These are phyloP conservation scores for Melolontha melolontha DNA, from an alignment of 2,888 invertebrate species.

Conservation along the genomic window DNA sequence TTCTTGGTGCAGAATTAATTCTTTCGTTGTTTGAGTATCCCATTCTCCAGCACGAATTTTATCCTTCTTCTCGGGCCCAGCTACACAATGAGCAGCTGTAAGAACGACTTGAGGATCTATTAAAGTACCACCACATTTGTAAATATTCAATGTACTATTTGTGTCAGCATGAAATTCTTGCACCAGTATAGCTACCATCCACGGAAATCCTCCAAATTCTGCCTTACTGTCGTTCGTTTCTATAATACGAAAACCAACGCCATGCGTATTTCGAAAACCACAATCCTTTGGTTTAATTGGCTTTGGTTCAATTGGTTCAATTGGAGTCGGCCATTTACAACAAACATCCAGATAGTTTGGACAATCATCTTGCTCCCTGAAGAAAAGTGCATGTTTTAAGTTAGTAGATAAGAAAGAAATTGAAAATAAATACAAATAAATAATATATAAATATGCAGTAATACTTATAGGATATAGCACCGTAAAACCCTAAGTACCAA, in stretches of 20 bases:
- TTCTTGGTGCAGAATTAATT: constrained; percentile 78
- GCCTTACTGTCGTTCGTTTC: constrained; percentile 75
- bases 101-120: constrained; percentile 81
- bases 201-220: constrained; percentile 86
- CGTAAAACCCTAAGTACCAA: too few relatives aligned
- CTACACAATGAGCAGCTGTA: constrained; percentile 85
- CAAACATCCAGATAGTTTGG: constrained; percentile 71
- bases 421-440: too few relatives aligned
- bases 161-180: constrained; percentile 73
- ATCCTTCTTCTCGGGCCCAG: constrained; percentile 58
- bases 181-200: constrained; percentile 89
- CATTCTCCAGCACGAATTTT: constrained; percentile 81
- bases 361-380: constrained; percentile 61
- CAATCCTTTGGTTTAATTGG: constrained; percentile 70
- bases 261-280: constrained; percentile 67
- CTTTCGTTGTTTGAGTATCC: constrained; percentile 81
- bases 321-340: constrained; percentile 66
- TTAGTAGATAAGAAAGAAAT: too few relatives aligned
- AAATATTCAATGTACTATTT: constrained; percentile 54
- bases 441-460: too few relatives aligned
- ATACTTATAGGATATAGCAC: too few relatives aligned
- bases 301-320: too few relatives aligned
- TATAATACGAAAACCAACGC: constrained; percentile 62
- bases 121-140: constrained; percentile 84
- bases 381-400: too few relatives aligned